Conservation (phyloP, 2,797 vertebrate species). For the Leuciscus waleckii region DNA sequence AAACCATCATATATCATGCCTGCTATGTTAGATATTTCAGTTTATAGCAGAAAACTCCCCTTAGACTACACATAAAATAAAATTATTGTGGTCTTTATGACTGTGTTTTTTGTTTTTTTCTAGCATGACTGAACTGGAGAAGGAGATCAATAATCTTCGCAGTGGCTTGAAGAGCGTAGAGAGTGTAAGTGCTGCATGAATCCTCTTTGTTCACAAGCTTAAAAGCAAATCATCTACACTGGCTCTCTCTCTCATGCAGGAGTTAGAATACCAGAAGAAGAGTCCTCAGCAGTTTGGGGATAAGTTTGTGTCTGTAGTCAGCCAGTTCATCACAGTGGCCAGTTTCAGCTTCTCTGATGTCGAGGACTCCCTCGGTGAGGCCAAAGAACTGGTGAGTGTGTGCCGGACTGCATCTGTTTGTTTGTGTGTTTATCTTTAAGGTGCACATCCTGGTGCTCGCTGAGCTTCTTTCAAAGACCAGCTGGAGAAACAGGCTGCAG, state of each 20-base stretch:
- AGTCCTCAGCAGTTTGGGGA: conserved; percentile 86
- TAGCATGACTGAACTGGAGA: conserved; percentile 98
- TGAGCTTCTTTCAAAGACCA: conserved; percentile 55
- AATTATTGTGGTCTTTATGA: not conserved
- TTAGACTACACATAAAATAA: not conserved
- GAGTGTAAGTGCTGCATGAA: conserved; percentile 82
- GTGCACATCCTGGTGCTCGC: conserved; percentile 30
- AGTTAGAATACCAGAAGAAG: conserved; percentile 94
- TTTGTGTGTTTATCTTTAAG: not conserved
- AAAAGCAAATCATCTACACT: not conserved
- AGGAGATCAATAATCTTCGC: conserved; percentile 93
- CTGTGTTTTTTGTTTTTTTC: conserved; percentile 6
- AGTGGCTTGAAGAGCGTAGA: conserved; percentile 94
- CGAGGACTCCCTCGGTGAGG: conserved; percentile 93
- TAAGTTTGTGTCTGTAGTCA: conserved; percentile 97
- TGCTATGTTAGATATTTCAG: not conserved
- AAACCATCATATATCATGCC: not conserved
- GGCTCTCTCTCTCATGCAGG: conserved; percentile 73
- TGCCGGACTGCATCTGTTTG: conserved; percentile 8
- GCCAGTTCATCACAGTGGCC: conserved; percentile 97
- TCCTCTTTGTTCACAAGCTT: not conserved
- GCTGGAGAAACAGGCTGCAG: conserved; percentile 59
- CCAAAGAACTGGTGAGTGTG: conserved; percentile 91
- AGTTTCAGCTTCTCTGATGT: conserved; percentile 99
- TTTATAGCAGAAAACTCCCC: not conserved